These are phyloP conservation scores for Mesorhabditis sp. DNA, from an alignment of 2,888 invertebrate genomes.

Conservation along the genomic window DNA sequence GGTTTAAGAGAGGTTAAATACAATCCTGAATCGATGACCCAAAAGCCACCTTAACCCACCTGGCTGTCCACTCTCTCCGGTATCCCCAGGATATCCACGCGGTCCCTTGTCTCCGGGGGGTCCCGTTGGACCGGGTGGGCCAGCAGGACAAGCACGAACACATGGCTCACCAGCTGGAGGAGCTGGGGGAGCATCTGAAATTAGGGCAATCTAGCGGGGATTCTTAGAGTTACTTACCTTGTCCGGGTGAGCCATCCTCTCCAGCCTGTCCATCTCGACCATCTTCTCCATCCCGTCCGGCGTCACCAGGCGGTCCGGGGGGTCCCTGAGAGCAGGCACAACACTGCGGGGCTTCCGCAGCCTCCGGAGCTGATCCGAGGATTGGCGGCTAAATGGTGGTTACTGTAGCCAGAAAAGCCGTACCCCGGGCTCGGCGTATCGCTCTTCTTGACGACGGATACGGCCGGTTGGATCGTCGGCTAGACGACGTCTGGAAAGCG, in stretches of 20 bases:
- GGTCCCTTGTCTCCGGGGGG: slow-evolving; percentile 53
- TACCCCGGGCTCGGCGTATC: slow-evolving; percentile 13
- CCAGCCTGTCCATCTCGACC: slow-evolving; percentile 43
- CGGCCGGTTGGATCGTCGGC: slow-evolving; percentile 7
- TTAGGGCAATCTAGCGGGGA: not conserved
- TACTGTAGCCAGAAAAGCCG: not conserved
- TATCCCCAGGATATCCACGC: slow-evolving; percentile 52
- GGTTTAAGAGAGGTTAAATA: too few species aligned
- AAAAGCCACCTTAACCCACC: slow-evolving; percentile 4
- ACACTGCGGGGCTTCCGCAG: slow-evolving; percentile 14
- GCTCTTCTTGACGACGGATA: slow-evolving; percentile 13
- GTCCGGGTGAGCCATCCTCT: slow-evolving; percentile 45
- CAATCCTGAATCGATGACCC: too few species aligned
- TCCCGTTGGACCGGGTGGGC: slow-evolving; percentile 49
- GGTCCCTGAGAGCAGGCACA: slow-evolving; percentile 28
- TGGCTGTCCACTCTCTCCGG: slow-evolving; percentile 47
- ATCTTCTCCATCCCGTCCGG: slow-evolving; percentile 30
- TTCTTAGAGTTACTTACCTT: slow-evolving; percentile 9
- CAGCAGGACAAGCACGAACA: slow-evolving; percentile 48
- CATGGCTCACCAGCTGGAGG: slow-evolving; percentile 31
- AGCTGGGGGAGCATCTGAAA: slow-evolving; percentile 24
- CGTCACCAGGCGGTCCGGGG: slow-evolving; percentile 34
- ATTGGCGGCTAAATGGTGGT: slow-evolving; percentile 6
- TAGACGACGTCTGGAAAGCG: too few species aligned
- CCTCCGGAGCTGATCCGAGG: slow-evolving; percentile 16